These are phyloP conservation scores for Ericerus pela DNA, from an alignment of 1,140 invertebrate species.

Conservation along the genomic window DNA sequence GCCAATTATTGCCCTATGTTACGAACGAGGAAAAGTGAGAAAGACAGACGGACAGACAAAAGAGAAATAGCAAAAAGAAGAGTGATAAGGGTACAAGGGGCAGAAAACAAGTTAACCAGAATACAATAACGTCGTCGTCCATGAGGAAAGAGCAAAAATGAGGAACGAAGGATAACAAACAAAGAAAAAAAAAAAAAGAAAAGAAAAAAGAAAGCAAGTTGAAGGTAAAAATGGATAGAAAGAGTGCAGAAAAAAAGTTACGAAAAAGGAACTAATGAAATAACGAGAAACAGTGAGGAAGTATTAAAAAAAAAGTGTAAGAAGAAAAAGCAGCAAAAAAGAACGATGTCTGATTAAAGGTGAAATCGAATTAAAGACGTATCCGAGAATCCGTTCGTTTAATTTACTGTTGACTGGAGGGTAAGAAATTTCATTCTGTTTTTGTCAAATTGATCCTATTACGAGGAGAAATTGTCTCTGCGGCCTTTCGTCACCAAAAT, in stretches of 20 bases:
- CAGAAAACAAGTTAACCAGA: no score
- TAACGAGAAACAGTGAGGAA: no score
- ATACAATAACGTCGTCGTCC: no score
- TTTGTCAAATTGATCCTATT: conserved; percentile 11
- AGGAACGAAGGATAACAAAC: no score
- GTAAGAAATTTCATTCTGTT: conserved; percentile 9
- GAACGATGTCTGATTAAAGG: conserved; percentile 7
- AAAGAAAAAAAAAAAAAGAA: no score
- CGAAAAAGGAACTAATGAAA: no score
- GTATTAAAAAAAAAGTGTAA: background rate
- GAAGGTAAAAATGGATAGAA: no score
- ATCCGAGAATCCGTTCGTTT: conserved; percentile 9
- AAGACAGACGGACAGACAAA: background rate
- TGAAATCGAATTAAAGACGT: conserved; percentile 9
- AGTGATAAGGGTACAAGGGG: no score
- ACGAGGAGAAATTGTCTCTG: conserved; percentile 7
- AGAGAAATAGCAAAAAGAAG: no score
- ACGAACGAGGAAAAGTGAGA: background rate
- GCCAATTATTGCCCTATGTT: conserved; percentile 1
- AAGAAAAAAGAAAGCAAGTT: no score
- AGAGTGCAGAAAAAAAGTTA: no score
- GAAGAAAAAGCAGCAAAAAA: background rate
- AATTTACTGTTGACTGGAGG: conserved; percentile 2
- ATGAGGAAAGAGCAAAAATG: no score
- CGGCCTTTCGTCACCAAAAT: background rate